phyloP scores from a whole-genome alignment of 2,888 invertebrate genomes.

The Nomada fabriciana region DNA sequence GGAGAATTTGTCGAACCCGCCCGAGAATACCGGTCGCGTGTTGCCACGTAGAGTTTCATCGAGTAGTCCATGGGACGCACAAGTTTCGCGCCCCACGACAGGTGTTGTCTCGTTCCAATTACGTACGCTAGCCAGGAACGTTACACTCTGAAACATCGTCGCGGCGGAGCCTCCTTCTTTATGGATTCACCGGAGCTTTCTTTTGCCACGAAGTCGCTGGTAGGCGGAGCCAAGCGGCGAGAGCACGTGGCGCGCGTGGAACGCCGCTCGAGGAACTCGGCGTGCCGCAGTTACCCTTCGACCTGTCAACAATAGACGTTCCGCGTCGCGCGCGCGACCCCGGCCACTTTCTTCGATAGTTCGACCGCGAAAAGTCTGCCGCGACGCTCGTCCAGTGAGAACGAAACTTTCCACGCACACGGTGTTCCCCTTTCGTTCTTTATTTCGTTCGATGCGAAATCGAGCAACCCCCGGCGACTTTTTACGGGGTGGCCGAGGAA shows the following conservation, averaged over 20 bases:
- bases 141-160: conserved; percentile 10
- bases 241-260: conserved; percentile 57
- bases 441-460: neutral
- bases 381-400: conserved; percentile 10
- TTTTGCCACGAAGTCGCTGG: conserved; percentile 14
- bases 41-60: neutral
- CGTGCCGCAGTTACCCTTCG: conserved; percentile 57
- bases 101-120: neutral
- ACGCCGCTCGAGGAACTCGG: conserved; percentile 43
- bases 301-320: conserved; percentile 58
- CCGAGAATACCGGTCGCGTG: neutral
- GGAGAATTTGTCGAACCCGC: neutral
- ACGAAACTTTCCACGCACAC: neutral
- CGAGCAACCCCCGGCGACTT: too few species aligned
- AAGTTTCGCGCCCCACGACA: neutral
- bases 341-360: neutral
- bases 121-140: neutral
- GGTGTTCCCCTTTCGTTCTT: neutral
- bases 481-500: too few species aligned
- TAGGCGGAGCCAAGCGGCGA: conserved; percentile 44
- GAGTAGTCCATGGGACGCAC: neutral
- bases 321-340: conserved; percentile 30
- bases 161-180: neutral
- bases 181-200: conserved; percentile 20
- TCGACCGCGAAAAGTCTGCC: conserved; percentile 9